Evolutionary conservation across 2,888 invertebrate species (phyloP), one percentile per base, ranked within the genome.

Genomic region (Dinocampus coccinellae): DNA sequence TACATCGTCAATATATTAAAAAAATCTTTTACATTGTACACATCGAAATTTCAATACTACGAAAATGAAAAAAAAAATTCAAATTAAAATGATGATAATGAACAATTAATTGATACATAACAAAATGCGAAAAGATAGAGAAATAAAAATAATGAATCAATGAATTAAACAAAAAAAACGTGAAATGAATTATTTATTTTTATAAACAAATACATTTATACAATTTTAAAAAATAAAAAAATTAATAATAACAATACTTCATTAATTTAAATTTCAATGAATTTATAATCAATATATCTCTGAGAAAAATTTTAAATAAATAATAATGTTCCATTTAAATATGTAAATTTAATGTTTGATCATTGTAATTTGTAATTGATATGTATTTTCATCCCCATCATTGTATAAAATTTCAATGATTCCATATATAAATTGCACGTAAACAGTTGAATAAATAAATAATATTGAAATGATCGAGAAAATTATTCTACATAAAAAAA

Each of bases 141-240:
- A 69, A 74, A 57, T 29, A 11, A 0, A 29, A 11, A 2, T 4
- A 29, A 57, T 26, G 10, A 11, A 58, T 13, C 16, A 57, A 34
- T 16, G 3, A 58, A n/a, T n/a, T 16, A 58, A 33, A 58, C 10
- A n/a, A 4, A 79, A 77, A 42, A 78, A 81, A 78, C 78, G 80
- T 79, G 71, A 77, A 80, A 77, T 80, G n/a, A 79, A 83, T 78
- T 69, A 82, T 84, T 83, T 83, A 83, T 84, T 83, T 7, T 20
- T 65, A 61, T 64, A 72, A 79, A 84, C 81, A 73, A 78, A 81
- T 83, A 79, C 82, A 80, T 80, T 42, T n/a, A n/a, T 80, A 82
- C 81, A 81, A 61, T 78, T 78, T 74, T 34, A 33, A 13, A 34
- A 58, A 16, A 34, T 20, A 58, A 34, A 3, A 58, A 58, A 7